Percentiles rank a stretch among this genome's conserved stretches.
These are phyloP conservation scores for Halisarca cf. caerulea DNA, from an alignment of 37 sponge, comb jelly and placozoan species.

Conservation along the genomic window DNA sequence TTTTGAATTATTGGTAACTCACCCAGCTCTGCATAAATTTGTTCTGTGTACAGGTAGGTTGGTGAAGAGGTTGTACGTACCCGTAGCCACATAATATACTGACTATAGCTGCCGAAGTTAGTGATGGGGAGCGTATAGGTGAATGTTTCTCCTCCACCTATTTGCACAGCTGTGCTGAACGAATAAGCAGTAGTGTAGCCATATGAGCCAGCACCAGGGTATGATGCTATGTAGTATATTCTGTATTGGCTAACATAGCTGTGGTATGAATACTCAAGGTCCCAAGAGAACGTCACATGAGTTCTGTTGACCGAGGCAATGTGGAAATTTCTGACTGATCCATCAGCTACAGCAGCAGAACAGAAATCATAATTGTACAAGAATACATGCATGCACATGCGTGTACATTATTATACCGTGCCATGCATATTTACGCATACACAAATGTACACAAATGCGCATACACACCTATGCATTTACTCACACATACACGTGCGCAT, in stretches of 20 bases:
- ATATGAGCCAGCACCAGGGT: background rate
- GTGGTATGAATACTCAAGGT: background rate
- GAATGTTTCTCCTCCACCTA: background rate
- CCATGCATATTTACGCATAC: too few relatives aligned
- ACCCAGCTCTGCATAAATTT: background rate
- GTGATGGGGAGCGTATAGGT: background rate
- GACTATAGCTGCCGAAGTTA: background rate
- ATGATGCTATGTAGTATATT: background rate
- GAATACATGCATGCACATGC: too few relatives aligned
- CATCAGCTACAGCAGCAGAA: too few relatives aligned
- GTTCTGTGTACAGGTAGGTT: background rate
- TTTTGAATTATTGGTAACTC: background rate
- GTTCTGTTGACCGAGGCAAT: background rate
- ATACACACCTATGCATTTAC: too few relatives aligned
- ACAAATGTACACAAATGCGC: too few relatives aligned
- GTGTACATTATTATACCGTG: too few relatives aligned
- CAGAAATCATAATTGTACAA: too few relatives aligned
- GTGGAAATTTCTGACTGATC: too few relatives aligned
- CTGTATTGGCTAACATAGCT: background rate
- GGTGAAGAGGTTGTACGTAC: background rate
- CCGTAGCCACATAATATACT: background rate
- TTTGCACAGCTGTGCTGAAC: background rate
- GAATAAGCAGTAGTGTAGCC: background rate
- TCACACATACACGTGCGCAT: too few relatives aligned
- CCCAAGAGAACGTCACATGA: slow-evolving; percentile 11